These are phyloP conservation scores for Malurus splendens DNA, from an alignment of 2,797 vertebrate species.

Conservation along the genomic window DNA sequence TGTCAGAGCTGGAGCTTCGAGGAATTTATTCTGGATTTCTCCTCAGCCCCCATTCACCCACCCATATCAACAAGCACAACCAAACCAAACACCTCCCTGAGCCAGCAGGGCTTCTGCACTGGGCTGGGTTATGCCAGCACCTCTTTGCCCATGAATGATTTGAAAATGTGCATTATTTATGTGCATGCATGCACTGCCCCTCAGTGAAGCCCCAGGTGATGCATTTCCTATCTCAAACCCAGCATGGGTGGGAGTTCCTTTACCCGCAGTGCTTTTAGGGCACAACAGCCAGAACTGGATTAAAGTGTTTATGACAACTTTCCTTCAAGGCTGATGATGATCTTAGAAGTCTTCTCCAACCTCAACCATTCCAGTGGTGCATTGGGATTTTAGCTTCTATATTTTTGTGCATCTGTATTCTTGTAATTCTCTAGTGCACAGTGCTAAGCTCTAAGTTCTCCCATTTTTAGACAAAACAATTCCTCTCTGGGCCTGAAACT, in stretches of 20 bases:
- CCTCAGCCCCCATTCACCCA: neutral
- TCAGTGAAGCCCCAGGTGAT: neutral
- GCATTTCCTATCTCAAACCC: neutral
- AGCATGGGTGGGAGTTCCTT: neutral
- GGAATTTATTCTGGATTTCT: neutral
- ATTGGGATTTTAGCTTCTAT: too few species aligned
- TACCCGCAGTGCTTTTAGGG: fast-evolving
- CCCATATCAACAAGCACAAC: fast-evolving
- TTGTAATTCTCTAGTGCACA: too few species aligned
- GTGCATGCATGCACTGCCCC: fast-evolving
- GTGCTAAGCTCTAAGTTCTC: too few species aligned
- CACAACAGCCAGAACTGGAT: fast-evolving
- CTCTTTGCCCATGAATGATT: neutral
- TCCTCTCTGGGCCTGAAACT: too few species aligned
- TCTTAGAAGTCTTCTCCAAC: neutral
- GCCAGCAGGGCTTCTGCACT: fast-evolving
- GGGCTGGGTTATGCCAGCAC: neutral
- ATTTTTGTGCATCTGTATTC: too few species aligned
- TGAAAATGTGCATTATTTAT: neutral
- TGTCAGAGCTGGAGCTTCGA: fast-evolving
- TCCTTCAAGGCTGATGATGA: fast-evolving
- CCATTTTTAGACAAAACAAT: too few species aligned
- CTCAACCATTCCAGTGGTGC: neutral
- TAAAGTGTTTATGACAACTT: neutral
- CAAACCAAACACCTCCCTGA: neutral